phyloP scores from a whole-genome alignment of 2,113 vertebrate genomes.

The Xiphorhynchus elegans region DNA sequence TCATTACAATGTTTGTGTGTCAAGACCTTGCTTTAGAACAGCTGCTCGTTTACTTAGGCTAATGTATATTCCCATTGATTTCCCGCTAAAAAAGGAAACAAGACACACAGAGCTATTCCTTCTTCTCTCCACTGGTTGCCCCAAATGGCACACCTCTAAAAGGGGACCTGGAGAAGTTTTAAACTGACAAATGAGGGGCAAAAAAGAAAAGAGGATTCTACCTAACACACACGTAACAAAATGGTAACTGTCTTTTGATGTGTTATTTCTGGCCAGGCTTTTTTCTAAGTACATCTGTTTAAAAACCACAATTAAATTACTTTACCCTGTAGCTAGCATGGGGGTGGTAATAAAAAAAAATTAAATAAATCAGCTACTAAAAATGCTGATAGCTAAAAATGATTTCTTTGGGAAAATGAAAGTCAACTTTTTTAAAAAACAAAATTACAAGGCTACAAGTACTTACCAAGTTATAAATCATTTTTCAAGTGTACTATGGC shows the following conservation, averaged over 20 bases:
- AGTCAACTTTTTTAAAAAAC: background rate
- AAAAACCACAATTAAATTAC: slow-evolving; percentile 7
- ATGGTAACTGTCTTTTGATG: background rate
- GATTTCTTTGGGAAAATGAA: background rate
- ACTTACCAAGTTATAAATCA: background rate
- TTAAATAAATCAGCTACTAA: background rate
- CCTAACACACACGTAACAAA: background rate
- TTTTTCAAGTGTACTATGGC: background rate
- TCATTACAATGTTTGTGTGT: slow-evolving; percentile 5
- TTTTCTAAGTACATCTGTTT: background rate
- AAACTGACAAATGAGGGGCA: background rate
- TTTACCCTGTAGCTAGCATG: background rate
- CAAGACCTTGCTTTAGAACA: slow-evolving; percentile 32
- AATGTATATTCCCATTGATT: slow-evolving; percentile 14
- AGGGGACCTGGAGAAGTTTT: background rate
- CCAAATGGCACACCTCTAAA: background rate
- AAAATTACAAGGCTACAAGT: background rate
- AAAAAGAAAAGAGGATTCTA: background rate
- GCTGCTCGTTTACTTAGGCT: background rate
- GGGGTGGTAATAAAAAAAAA: background rate
- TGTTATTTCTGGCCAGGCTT: background rate
- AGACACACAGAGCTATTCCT: background rate
- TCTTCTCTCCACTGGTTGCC: background rate
- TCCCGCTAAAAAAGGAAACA: background rate
- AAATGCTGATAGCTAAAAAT: background rate